These are phyloP conservation scores for Fissipunctia ypsillon DNA, from an alignment of 2,888 invertebrate species.

Conservation along the genomic window DNA sequence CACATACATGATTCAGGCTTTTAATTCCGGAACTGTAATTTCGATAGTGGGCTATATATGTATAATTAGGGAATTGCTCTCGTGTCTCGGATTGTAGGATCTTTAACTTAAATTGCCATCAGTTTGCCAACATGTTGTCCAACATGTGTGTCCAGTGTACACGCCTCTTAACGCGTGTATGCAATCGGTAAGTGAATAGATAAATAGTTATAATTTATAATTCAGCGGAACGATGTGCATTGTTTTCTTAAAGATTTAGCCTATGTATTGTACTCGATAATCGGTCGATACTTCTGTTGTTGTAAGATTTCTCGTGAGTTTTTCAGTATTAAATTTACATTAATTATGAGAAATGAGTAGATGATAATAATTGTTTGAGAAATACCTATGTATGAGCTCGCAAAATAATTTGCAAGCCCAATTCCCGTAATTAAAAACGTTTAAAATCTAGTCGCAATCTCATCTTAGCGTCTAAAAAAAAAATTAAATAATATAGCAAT, in stretches of 20 bases:
- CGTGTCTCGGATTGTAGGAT: background rate
- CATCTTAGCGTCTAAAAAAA: too few relatives aligned
- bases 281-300: slow-evolving; percentile 13
- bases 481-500: too few relatives aligned
- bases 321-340: background rate
- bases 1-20: background rate
- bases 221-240: slow-evolving; percentile 47
- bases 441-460: too few relatives aligned
- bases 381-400: background rate
- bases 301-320: slow-evolving; percentile 26
- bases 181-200: slow-evolving; percentile 56
- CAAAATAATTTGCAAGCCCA: too few relatives aligned
- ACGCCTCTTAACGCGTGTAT: slow-evolving; percentile 32
- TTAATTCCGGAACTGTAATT: slow-evolving; percentile 23
- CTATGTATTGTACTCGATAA: slow-evolving; percentile 32
- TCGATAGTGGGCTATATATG: background rate
- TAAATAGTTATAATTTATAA: slow-evolving; percentile 57
- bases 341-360: background rate
- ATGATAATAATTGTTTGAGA: background rate
- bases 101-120: background rate
- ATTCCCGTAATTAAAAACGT: too few relatives aligned
- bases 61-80: background rate
- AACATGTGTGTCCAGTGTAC: slow-evolving; percentile 8
- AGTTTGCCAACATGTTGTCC: background rate
- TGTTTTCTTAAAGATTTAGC: slow-evolving; percentile 39